phyloP scores from a whole-genome alignment of 2,113 vertebrate genomes.

The Todiramphus saurophagus region DNA sequence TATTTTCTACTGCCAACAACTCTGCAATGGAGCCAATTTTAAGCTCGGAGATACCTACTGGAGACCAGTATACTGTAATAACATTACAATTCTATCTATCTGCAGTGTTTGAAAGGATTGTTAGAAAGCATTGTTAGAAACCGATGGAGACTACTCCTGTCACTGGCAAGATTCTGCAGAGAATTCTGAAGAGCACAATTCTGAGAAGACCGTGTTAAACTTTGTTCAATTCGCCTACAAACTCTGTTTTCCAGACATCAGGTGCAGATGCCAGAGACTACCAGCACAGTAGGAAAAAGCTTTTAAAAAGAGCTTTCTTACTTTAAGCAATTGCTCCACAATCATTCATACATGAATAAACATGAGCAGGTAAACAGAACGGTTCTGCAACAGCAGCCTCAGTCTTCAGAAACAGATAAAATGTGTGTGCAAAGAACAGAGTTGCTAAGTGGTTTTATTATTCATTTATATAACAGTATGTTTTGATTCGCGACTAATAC shows the following conservation, averaged over 20 bases:
- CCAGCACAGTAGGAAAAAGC: background rate
- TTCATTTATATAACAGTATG: background rate
- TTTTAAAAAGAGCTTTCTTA: background rate
- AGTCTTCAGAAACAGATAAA: background rate
- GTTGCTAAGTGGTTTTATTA: background rate
- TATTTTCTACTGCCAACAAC: background rate
- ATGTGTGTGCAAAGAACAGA: background rate
- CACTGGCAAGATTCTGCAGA: background rate
- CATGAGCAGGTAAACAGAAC: background rate
- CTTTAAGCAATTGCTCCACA: background rate
- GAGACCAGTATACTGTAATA: background rate
- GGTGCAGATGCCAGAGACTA: background rate
- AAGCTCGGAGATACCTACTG: background rate
- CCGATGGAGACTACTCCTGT: background rate
- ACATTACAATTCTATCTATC: background rate
- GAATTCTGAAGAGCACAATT: background rate
- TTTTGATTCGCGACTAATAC: background rate
- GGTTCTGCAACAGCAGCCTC: background rate
- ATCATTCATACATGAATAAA: background rate
- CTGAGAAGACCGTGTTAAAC: background rate
- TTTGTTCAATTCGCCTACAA: background rate
- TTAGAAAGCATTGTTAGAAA: background rate
- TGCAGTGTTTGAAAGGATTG: background rate
- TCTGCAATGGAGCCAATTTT: background rate
- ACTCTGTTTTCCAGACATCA: background rate